These are phyloP conservation scores for Crypturellus undulatus DNA, from an alignment of 2,113 vertebrate species.

Conservation along the genomic window DNA sequence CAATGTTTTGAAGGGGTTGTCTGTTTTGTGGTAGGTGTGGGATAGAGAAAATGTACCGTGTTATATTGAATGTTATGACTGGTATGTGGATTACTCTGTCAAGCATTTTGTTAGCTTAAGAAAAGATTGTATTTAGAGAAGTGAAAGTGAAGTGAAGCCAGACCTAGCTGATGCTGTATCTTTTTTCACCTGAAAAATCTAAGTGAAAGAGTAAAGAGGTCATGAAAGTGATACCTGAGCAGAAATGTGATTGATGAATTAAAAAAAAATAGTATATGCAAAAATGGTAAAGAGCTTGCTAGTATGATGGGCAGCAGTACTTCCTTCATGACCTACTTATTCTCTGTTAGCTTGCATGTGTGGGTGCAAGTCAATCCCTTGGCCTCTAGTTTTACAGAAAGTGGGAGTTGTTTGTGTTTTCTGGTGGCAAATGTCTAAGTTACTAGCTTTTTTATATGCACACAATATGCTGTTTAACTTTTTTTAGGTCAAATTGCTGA, in stretches of 20 bases:
- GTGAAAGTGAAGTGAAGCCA: neutral
- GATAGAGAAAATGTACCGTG: neutral
- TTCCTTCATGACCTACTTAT: neutral
- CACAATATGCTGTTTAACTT: fast-evolving
- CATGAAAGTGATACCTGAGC: neutral
- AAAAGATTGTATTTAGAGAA: neutral
- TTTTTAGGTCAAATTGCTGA: neutral
- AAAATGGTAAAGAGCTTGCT: neutral
- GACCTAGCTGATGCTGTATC: neutral
- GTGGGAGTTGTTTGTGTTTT: neutral
- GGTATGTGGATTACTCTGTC: neutral
- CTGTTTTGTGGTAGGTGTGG: neutral
- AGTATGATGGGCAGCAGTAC: neutral
- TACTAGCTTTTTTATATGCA: neutral
- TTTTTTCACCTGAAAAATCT: neutral
- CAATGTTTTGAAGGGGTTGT: neutral
- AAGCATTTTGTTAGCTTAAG: neutral
- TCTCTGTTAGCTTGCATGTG: fast-evolving
- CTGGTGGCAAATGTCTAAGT: neutral
- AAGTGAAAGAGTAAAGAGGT: neutral
- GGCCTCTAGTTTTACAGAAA: neutral
- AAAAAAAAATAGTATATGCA: fast-evolving
- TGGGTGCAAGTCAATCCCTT: neutral
- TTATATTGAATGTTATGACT: neutral
- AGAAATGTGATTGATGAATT: neutral